phyloP scores from a whole-genome alignment of 2,888 invertebrate genomes.

The Pegoplata infirma region DNA sequence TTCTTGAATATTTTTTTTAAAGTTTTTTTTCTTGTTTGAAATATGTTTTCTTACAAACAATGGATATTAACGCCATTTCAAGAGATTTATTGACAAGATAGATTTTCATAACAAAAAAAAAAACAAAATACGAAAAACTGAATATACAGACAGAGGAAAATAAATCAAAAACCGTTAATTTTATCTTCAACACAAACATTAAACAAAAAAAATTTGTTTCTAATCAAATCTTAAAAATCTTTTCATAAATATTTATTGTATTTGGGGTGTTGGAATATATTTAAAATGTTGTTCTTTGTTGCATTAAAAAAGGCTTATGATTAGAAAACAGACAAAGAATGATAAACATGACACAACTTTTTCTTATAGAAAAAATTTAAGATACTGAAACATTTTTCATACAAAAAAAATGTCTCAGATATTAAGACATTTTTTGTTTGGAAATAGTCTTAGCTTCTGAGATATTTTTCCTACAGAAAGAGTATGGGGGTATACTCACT shows the following conservation, averaged over 20 bases:
- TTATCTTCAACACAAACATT: conserved; percentile 16
- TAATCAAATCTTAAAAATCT: conserved; percentile 28
- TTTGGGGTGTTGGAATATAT: background rate
- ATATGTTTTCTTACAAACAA: conserved; percentile 11
- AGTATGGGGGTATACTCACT: too few relatives aligned
- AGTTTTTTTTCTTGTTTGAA: background rate
- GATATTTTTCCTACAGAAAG: too few relatives aligned
- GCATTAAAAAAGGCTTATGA: too few relatives aligned
- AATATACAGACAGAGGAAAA: conserved; percentile 20
- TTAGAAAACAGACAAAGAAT: too few relatives aligned
- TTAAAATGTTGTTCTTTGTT: background rate
- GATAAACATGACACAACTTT: too few relatives aligned
- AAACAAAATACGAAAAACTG: too few relatives aligned
- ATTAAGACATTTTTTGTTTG: too few relatives aligned
- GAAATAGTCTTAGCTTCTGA: too few relatives aligned
- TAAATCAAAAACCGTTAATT: conserved; percentile 47
- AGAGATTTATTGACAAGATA: conserved; percentile 48
- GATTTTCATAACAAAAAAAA: background rate
- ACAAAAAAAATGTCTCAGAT: too few relatives aligned
- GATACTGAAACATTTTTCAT: too few relatives aligned
- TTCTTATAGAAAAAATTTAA: too few relatives aligned
- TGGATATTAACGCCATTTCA: background rate
- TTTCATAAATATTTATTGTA: background rate
- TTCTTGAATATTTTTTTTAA: conserved; percentile 4
- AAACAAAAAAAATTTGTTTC: conserved; percentile 17